Evolutionary conservation across 2,888 invertebrate species (phyloP), one percentile per base, ranked within the genome.

Genomic region (Arrhopalites spinosus): DNA sequence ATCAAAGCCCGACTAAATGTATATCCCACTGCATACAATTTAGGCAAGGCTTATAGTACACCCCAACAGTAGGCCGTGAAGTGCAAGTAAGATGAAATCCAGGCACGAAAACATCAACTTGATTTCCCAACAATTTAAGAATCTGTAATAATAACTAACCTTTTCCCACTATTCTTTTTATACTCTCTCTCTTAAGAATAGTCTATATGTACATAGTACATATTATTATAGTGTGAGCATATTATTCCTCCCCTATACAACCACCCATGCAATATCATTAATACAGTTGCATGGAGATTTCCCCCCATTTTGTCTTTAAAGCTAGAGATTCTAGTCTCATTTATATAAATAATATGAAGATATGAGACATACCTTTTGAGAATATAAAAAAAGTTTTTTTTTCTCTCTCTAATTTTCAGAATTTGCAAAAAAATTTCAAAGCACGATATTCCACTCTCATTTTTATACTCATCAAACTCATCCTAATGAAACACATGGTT

Each of bases 1-100:
- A 79, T 77, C 78, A 79, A 80, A 78, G 79, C 80, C 77, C 11
- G 59, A 45, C 74, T 56, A 74, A 74, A 74, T 68, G 47, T 74
- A 74, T 59, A 3, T 11, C 74, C 68, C 67, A 68, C 63, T 72
- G 72, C 61, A 61, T 63, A 72, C 72, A 72, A 72, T 36, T 25
- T 72, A 43, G 43, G 63, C 43, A 27, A 71, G 59, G 29, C 71
- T 71, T 53, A 71, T 71, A n/a, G n/a, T n/a, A 43, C 59, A 71
- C 59, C 71, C 36, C 29, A 53, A 43, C 23, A 59, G 71, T 30
- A 20, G 36, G 25, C 59, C 36, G 43, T 59, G 36, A 71, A 71
- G 71, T 71, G 71, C n/a, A 56, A 36, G 71, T 71, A 27, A 56
- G 71, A 71, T 59, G 71, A 71, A 71, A 71, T 71, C 59, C 59